Conservation (phyloP, 1,140 invertebrate genomes). For the Adelges cooleyi region DNA sequence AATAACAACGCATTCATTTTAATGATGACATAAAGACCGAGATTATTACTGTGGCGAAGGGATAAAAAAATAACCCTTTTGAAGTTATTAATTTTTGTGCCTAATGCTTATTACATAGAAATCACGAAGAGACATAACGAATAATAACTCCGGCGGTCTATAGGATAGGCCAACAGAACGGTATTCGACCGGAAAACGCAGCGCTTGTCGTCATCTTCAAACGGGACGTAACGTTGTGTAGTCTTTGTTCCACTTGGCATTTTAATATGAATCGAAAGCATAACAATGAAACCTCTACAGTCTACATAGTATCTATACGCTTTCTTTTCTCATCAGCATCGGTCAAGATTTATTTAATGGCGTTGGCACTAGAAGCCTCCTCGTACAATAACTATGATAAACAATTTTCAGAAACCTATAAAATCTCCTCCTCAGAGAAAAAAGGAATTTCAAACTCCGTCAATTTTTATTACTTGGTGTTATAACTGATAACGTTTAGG, state of each 20-base stretch:
- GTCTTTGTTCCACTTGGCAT: slow-evolving; percentile 26
- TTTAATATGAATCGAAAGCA: slow-evolving; percentile 27
- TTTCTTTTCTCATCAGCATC: slow-evolving; percentile 24
- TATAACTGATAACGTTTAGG: too few relatives aligned
- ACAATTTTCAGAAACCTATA: not conserved
- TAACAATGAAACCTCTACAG: slow-evolving; percentile 24
- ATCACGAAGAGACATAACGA: too few relatives aligned
- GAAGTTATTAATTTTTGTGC: too few relatives aligned
- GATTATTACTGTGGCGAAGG: too few relatives aligned
- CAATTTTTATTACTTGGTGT: too few relatives aligned
- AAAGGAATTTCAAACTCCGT: too few relatives aligned
- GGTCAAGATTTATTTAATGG: not conserved
- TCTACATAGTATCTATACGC: slow-evolving; percentile 10
- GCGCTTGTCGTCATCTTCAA: slow-evolving; percentile 2
- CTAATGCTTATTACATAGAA: too few relatives aligned
- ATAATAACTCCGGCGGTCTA: too few relatives aligned
- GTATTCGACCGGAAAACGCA: slow-evolving; percentile 12
- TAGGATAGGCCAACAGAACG: not conserved
- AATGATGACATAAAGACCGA: too few relatives aligned
- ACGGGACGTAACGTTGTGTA: not conserved
- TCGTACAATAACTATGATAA: slow-evolving; percentile 4
- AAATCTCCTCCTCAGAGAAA: too few relatives aligned
- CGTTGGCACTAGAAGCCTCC: not conserved
- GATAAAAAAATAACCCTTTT: too few relatives aligned
- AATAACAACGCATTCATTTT: too few relatives aligned